These are phyloP conservation scores for Pygmarrhopalites habei DNA, from an alignment of 1,140 invertebrate genomes.

Conservation along the genomic window DNA sequence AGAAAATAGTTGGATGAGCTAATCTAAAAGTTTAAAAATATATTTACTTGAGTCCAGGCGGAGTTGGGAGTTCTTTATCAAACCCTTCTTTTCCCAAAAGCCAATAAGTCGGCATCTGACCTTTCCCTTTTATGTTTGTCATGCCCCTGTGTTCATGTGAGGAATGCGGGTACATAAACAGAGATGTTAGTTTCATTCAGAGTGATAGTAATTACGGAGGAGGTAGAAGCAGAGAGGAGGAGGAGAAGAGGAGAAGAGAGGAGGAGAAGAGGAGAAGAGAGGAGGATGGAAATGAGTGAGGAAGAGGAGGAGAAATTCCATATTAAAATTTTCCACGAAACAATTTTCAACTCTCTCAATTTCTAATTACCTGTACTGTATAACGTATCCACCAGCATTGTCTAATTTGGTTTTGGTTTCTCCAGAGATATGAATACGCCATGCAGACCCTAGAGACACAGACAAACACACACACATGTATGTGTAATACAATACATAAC, in stretches of 20 bases:
- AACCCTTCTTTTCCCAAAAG: slow-evolving; percentile 79
- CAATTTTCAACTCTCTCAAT: no score
- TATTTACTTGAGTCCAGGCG: slow-evolving; percentile 65
- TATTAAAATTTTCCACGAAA: not conserved
- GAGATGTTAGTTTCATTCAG: not conserved
- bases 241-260: no score
- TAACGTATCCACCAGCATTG: slow-evolving; percentile 67
- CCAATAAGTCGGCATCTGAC: slow-evolving; percentile 84
- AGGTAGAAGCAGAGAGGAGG: not conserved
- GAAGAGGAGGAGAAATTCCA: not conserved
- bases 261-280: no score
- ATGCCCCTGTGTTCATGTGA: slow-evolving; percentile 53
- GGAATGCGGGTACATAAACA: not conserved
- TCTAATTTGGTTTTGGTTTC: slow-evolving; percentile 66
- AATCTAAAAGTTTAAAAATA: slow-evolving; percentile 1
- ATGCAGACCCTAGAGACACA: slow-evolving; percentile 57
- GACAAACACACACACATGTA: not conserved
- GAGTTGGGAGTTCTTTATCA: slow-evolving; percentile 70
- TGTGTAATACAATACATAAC: no score
- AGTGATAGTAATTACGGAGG: not conserved
- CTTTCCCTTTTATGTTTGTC: slow-evolving; percentile 83
- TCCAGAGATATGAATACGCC: slow-evolving; percentile 72
- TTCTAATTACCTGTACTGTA: slow-evolving; percentile 57
- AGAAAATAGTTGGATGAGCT: no score
- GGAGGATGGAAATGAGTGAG: no score